These are phyloP conservation scores for Stylophora pistillata DNA, from an alignment of 64 coral and sea anemone species.

Conservation along the genomic window DNA sequence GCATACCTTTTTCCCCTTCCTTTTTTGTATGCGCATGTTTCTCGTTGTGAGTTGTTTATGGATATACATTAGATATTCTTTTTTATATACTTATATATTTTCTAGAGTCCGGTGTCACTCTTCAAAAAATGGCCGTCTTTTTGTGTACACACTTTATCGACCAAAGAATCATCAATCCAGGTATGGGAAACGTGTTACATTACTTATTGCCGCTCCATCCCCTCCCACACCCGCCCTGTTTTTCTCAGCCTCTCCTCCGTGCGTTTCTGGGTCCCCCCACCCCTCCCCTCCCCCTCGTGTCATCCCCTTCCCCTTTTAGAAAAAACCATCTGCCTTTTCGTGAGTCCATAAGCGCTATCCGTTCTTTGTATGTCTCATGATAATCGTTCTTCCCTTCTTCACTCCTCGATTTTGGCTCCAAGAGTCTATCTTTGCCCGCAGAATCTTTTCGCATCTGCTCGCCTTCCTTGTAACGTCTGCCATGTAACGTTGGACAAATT, in stretches of 20 bases:
- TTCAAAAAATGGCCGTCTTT: constrained; percentile 87
- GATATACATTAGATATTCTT: not conserved
- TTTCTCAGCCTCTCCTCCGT: not conserved
- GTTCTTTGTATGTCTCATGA: not conserved
- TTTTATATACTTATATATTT: not conserved
- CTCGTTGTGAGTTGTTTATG: not conserved
- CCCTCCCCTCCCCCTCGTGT: not conserved
- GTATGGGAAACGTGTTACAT: constrained; percentile 32
- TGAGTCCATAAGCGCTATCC: no score
- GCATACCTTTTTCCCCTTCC: no score
- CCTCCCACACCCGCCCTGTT: not conserved
- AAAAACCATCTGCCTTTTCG: no score
- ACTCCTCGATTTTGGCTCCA: no score
- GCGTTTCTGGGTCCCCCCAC: no score
- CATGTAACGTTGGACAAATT: not conserved
- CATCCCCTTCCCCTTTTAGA: not conserved
- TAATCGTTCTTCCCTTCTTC: not conserved
- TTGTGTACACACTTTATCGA: constrained; percentile 83
- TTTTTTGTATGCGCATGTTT: not conserved
- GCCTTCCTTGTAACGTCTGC: not conserved
- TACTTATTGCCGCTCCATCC: no score
- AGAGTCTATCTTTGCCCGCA: no score
- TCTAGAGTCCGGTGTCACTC: constrained; percentile 65
- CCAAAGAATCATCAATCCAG: constrained; percentile 93
- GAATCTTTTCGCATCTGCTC: no score